These are phyloP conservation scores for Muscina levida DNA, from an alignment of 2,888 invertebrate species.

Conservation along the genomic window DNA sequence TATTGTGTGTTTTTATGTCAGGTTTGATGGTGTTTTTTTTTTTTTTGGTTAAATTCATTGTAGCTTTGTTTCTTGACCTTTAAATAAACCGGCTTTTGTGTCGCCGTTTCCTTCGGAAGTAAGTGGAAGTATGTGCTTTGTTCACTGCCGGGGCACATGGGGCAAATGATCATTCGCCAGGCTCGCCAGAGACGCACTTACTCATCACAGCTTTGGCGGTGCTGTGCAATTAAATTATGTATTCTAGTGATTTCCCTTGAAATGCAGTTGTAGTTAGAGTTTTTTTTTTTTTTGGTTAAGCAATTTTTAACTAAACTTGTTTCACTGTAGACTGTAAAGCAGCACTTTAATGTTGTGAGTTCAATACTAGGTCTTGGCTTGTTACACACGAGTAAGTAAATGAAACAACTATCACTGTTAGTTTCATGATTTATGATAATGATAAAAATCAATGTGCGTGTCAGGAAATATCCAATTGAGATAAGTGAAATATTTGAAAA, in stretches of 20 bases:
- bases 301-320: slow-evolving; percentile 50
- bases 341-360: too few relatives aligned
- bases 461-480: not conserved
- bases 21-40: not conserved
- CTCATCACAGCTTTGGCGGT: not conserved
- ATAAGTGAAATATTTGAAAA: not conserved
- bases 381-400: slow-evolving; percentile 7
- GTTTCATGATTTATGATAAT: slow-evolving; percentile 37
- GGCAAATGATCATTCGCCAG: not conserved
- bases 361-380: too few relatives aligned
- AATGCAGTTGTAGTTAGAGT: slow-evolving; percentile 8
- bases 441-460: not conserved
- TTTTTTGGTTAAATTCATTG: slow-evolving; percentile 9
- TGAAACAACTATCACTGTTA: slow-evolving; percentile 56
- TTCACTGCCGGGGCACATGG: not conserved
- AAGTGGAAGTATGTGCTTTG: slow-evolving; percentile 21
- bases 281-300: not conserved
- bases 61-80: slow-evolving; percentile 53
- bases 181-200: slow-evolving; percentile 30
- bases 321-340: slow-evolving; percentile 19
- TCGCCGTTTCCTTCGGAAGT: slow-evolving; percentile 36
- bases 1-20: not conserved
- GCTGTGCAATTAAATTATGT: slow-evolving; percentile 19
- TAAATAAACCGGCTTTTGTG: slow-evolving; percentile 26
- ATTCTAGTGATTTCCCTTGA: slow-evolving; percentile 53